These are phyloP conservation scores for Thripadectes ignobilis DNA, from an alignment of 2,797 vertebrate species.

Conservation along the genomic window DNA sequence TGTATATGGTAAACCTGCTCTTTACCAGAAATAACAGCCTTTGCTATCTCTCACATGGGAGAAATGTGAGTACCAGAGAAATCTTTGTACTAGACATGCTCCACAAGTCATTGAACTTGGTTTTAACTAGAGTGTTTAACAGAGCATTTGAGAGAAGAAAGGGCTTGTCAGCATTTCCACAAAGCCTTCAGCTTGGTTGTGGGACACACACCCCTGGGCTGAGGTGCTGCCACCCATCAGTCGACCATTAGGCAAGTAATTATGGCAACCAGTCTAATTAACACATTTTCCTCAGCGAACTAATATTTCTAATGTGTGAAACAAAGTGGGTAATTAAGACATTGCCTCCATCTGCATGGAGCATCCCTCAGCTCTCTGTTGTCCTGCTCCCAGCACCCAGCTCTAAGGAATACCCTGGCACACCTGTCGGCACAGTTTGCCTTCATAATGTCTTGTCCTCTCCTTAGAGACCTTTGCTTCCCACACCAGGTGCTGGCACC, in stretches of 20 bases:
- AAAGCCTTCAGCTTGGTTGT: constrained; percentile 18
- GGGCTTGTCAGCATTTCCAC: constrained; percentile 16
- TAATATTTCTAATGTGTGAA: not conserved
- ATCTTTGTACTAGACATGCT: not conserved
- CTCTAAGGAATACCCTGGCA: not conserved
- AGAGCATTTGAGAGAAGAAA: constrained; percentile 27
- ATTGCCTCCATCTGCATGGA: not conserved
- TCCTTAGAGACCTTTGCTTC: not conserved
- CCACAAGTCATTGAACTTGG: not conserved
- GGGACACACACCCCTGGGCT: not conserved
- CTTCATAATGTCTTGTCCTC: not conserved
- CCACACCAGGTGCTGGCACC: not conserved
- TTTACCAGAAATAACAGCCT: not conserved
- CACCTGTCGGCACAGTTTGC: not conserved
- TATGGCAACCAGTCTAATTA: constrained; percentile 37
- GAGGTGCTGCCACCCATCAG: constrained; percentile 30
- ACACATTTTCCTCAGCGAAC: not conserved
- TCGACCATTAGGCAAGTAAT: constrained; percentile 7
- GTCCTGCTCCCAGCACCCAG: not conserved
- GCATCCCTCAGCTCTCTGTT: not conserved
- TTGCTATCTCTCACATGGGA: not conserved
- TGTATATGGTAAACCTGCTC: not conserved
- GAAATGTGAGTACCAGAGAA: not conserved
- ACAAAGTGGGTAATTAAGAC: not conserved
- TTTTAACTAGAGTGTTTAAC: constrained; percentile 11